These are phyloP conservation scores for Disparrhopalites patrizii DNA, from an alignment of 2,888 invertebrate genomes.

Conservation along the genomic window DNA sequence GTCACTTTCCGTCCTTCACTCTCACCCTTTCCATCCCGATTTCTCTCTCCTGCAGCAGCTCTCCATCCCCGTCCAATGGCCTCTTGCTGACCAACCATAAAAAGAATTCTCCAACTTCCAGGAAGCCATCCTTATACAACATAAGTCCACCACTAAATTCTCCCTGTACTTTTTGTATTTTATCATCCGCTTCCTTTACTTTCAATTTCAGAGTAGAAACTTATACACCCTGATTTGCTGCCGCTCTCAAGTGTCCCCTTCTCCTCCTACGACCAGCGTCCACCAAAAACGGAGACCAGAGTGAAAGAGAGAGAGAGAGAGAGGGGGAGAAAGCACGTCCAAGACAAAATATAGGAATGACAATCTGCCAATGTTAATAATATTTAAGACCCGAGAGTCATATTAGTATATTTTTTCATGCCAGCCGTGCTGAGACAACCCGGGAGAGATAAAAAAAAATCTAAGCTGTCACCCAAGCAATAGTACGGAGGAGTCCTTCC, in stretches of 20 bases:
- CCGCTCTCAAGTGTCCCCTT: neutral
- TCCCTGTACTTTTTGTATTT: neutral
- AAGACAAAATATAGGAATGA: no score
- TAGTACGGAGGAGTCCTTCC: no score
- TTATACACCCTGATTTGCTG: neutral
- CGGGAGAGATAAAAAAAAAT: no score
- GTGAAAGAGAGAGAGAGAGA: no score
- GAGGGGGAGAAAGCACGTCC: no score
- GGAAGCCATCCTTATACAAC: neutral
- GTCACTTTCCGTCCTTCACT: neutral
- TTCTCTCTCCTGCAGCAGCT: no score
- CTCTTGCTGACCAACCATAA: no score
- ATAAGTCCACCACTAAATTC: neutral
- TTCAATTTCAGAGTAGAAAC: neutral
- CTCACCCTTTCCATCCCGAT: neutral
- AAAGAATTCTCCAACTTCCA: neutral
- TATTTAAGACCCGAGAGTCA: neutral
- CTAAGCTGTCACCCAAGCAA: no score
- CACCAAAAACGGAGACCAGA: no score
- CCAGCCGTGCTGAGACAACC: neutral
- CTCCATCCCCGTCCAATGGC: no score
- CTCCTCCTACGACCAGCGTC: no score
- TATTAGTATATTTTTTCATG: constrained; percentile 1
- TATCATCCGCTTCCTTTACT: constrained; percentile 5
- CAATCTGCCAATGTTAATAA: constrained; percentile 8